Conservation (phyloP, 2,113 vertebrate genomes). For the Gorsachius goisagi region DNA sequence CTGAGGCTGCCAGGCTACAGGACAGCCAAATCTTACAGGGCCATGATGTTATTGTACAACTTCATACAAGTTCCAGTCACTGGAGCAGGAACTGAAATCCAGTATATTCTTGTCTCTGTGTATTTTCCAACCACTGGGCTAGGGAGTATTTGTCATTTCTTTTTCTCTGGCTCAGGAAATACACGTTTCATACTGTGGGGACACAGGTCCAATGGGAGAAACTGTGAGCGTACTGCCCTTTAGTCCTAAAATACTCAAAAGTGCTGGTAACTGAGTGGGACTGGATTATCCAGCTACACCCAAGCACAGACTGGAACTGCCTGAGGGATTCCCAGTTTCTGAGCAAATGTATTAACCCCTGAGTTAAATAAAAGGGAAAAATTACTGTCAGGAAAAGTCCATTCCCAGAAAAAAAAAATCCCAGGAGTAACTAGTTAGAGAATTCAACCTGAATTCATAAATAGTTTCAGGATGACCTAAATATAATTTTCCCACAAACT, state of each 20-base stretch:
- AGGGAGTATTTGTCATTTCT: not conserved
- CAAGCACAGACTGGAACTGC: not conserved
- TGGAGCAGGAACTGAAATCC: not conserved
- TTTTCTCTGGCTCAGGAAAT: not conserved
- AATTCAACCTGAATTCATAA: slow-evolving; percentile 5
- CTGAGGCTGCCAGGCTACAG: not conserved
- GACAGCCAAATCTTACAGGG: not conserved
- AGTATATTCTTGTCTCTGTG: not conserved
- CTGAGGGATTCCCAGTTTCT: not conserved
- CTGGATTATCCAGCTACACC: not conserved
- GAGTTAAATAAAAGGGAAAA: not conserved
- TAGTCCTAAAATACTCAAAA: not conserved
- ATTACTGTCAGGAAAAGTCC: not conserved
- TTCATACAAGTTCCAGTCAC: not conserved
- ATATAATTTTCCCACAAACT: not conserved
- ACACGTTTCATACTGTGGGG: not conserved
- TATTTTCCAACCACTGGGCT: not conserved
- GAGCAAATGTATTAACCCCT: not conserved
- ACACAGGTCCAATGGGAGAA: not conserved
- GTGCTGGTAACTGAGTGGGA: not conserved
- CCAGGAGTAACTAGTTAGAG: not conserved
- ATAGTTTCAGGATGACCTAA: not conserved
- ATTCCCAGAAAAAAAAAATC: not conserved
- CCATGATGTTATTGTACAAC: not conserved
- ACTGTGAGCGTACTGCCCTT: not conserved